A percentile compares a stretch with the other conserved stretches of the same genome.
phyloP scores from a whole-genome alignment of 2,797 vertebrate species.

The Phyllotis vaccarum region DNA sequence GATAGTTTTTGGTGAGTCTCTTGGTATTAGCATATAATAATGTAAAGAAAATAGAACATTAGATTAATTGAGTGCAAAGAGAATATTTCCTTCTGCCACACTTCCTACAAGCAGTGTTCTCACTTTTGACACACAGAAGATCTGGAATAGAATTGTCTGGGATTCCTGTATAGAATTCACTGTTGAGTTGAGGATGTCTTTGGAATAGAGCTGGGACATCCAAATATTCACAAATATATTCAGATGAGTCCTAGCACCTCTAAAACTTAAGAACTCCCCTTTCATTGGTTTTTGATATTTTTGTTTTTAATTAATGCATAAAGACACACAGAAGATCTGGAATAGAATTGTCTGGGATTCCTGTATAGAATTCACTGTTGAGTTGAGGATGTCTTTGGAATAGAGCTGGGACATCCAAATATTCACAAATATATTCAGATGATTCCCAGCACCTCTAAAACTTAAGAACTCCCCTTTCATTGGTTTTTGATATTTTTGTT shows the following conservation, averaged over 20 bases:
- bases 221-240: neutral
- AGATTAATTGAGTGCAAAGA: neutral
- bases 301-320: neutral
- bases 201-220: neutral
- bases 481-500: neutral
- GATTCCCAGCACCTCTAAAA: neutral
- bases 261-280: constrained; percentile 30
- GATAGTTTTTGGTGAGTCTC: neutral
- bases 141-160: neutral
- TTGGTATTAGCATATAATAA: neutral
- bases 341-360: neutral
- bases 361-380: neutral
- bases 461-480: neutral
- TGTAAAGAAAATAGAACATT: neutral
- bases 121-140: neutral
- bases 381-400: neutral
- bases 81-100: neutral
- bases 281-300: neutral
- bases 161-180: neutral
- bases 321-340: too few species aligned
- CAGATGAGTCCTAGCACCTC: neutral
- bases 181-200: neutral
- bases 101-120: neutral
- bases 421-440: neutral
- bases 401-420: neutral